Percentiles rank a stretch among this genome's conserved stretches.
Evolutionary conservation across 2,888 invertebrate species (phyloP).

Genomic region (Venusia cambrica): DNA sequence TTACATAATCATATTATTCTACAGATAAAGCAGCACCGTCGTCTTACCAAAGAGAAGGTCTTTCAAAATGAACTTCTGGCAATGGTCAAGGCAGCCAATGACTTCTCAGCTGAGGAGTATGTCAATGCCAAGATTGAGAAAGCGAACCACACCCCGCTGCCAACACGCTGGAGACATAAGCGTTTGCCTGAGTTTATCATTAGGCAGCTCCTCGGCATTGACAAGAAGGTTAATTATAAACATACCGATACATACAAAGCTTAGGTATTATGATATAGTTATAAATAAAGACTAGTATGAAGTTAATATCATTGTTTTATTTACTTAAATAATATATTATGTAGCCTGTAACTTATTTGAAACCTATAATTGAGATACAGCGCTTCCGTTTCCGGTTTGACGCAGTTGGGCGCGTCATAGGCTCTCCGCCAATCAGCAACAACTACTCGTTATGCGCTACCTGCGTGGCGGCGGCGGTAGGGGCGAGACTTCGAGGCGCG

Average conservation of each 20-base stretch:
- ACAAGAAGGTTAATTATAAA: constrained; percentile 75
- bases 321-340: no score
- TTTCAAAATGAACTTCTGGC: constrained; percentile 87
- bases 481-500: no score
- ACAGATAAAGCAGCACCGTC: constrained; percentile 84
- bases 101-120: constrained; percentile 88
- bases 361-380: no score
- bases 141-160: constrained; percentile 82
- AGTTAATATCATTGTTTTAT: constrained; percentile 4
- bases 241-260: constrained; percentile 72
- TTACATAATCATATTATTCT: no score
- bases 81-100: constrained; percentile 86
- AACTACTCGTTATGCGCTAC: no score
- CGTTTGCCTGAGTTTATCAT: constrained; percentile 85
- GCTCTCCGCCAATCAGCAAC: no score
- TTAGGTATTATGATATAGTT: constrained; percentile 30
- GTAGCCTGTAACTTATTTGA: no score
- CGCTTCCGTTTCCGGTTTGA: no score
- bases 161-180: constrained; percentile 81
- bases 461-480: no score
- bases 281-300: constrained; percentile 14
- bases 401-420: no score
- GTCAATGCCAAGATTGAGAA: constrained; percentile 83
- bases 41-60: constrained; percentile 87
- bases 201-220: constrained; percentile 83